phyloP scores from a whole-genome alignment of 2,797 vertebrate genomes.

The Crypturellus tataupa region DNA sequence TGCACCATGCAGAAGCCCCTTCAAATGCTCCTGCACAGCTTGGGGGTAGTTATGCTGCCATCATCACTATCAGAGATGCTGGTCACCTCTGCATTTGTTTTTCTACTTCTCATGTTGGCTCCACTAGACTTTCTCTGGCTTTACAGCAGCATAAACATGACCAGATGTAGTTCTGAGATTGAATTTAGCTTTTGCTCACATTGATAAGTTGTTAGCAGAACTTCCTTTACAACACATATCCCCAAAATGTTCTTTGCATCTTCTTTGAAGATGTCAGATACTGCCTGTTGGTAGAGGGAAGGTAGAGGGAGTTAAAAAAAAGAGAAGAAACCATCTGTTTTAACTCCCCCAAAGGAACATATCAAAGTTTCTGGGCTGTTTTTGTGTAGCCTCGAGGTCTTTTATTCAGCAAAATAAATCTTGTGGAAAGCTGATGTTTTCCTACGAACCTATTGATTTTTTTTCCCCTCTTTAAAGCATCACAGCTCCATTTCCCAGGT shows the following conservation, averaged over 20 bases:
- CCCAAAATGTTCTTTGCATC: background rate
- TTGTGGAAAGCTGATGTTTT: background rate
- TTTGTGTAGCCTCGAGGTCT: background rate
- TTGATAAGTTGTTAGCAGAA: background rate
- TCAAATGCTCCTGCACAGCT: fast-evolving
- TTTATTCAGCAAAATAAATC: background rate
- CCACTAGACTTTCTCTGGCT: background rate
- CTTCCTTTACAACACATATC: background rate
- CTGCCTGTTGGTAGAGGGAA: background rate
- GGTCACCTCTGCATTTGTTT: background rate
- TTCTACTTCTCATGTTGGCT: background rate
- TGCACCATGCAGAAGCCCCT: background rate
- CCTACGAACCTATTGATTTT: background rate
- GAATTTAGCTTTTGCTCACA: background rate
- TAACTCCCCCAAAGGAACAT: background rate
- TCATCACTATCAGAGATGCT: background rate
- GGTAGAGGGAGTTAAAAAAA: background rate
- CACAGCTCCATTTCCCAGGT: background rate
- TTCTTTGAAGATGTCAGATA: background rate
- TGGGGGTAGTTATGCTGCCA: background rate
- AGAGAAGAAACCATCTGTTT: constrained; percentile 10
- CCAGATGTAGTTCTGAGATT: background rate
- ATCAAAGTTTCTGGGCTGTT: background rate
- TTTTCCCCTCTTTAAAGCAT: constrained; percentile 15
- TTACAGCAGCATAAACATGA: background rate